These are phyloP conservation scores for Chaenodraco wilsoni DNA, from an alignment of 2,797 vertebrate genomes.

Conservation along the genomic window DNA sequence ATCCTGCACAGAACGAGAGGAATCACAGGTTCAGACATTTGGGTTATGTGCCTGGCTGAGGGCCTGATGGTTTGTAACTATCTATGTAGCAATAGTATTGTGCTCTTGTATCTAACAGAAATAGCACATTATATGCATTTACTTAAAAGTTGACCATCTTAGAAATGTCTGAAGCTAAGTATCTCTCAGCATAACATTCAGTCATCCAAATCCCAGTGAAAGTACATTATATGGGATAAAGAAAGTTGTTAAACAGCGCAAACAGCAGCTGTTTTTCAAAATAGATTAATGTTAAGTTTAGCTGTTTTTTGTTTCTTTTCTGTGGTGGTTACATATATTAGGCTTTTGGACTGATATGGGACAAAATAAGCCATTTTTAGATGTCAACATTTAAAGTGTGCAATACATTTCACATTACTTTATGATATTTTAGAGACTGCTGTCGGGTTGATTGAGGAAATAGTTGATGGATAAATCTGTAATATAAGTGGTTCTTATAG, in stretches of 20 bases:
- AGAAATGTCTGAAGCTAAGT: neutral
- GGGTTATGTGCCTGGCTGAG: too few species aligned
- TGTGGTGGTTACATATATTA: neutral
- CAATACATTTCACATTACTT: neutral
- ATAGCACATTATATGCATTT: neutral
- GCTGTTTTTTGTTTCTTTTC: neutral
- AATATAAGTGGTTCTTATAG: neutral
- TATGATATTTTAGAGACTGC: constrained; percentile 2
- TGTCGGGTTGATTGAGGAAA: neutral
- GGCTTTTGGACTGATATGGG: neutral
- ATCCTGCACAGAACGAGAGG: too few species aligned
- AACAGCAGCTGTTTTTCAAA: too few species aligned
- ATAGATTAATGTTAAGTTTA: neutral
- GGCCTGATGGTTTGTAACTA: too few species aligned
- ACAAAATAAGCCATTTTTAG: neutral
- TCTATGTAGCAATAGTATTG: neutral
- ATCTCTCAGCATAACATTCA: neutral
- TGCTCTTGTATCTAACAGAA: neutral
- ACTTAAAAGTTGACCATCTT: neutral
- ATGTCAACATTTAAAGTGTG: neutral
- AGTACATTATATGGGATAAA: too few species aligned
- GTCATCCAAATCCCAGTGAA: neutral
- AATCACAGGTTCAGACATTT: too few species aligned
- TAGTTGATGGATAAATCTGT: neutral
- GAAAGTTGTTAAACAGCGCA: too few species aligned